Evolutionary conservation across 2,888 invertebrate species (phyloP).

Genomic region (Callosobruchus maculatus): DNA sequence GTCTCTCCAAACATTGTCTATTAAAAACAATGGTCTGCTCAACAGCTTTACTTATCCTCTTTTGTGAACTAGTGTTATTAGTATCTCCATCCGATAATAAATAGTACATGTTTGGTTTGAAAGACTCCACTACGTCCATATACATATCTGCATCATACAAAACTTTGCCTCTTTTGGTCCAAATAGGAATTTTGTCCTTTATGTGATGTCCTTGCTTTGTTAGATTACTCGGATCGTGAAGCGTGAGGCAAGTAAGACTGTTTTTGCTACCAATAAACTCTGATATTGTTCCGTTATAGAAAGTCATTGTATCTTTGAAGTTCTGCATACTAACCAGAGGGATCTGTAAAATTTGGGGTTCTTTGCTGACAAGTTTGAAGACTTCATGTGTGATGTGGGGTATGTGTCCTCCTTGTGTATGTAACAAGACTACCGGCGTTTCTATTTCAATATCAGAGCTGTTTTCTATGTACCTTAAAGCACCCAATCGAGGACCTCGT

Average conservation of each 20-base stretch:
- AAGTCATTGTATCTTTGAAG: slow-evolving; percentile 57
- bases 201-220: slow-evolving; percentile 72
- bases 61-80: slow-evolving; percentile 61
- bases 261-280: slow-evolving; percentile 63
- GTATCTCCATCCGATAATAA: slow-evolving; percentile 77
- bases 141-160: slow-evolving; percentile 63
- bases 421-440: slow-evolving; percentile 72
- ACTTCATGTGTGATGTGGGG: slow-evolving; percentile 80
- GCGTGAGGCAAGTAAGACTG: slow-evolving; percentile 53
- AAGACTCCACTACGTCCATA: slow-evolving; percentile 72
- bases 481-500: slow-evolving; percentile 65
- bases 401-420: slow-evolving; percentile 78
- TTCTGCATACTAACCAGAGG: slow-evolving; percentile 66
- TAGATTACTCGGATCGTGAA: slow-evolving; percentile 68
- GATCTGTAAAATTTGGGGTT: slow-evolving; percentile 64
- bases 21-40: slow-evolving; percentile 66
- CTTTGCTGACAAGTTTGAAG: slow-evolving; percentile 60
- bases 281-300: slow-evolving; percentile 62
- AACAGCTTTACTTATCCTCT: slow-evolving; percentile 69
- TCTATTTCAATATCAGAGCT: slow-evolving; percentile 57
- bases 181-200: slow-evolving; percentile 67
- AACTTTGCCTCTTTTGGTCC: slow-evolving; percentile 74
- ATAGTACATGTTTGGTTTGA: slow-evolving; percentile 79
- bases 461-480: slow-evolving; percentile 57
- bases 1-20: slow-evolving; percentile 64